Percentiles rank a stretch among this genome's conserved stretches.
Evolutionary conservation across 2,888 invertebrate genomes (phyloP).

Genomic region (Phortica magna): DNA sequence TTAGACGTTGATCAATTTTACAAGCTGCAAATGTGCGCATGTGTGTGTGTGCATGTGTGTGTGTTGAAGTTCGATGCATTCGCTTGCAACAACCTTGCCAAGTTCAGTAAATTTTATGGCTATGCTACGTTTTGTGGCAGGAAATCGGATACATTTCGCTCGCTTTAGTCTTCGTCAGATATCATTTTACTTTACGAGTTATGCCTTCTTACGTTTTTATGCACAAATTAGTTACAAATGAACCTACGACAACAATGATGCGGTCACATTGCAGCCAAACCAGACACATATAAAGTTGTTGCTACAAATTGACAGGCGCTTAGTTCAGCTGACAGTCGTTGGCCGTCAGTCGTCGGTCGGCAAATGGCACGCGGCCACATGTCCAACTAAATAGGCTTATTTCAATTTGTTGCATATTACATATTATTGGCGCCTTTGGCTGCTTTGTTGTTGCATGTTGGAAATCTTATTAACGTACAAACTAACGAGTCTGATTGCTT

Average conservation of each 20-base stretch:
- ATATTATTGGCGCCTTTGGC: constrained; percentile 11
- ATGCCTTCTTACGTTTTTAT: constrained; percentile 55
- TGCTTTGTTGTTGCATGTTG: not conserved
- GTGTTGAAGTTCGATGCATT: not conserved
- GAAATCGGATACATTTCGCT: constrained; percentile 17
- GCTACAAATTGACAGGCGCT: constrained; percentile 43
- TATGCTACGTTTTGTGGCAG: not conserved
- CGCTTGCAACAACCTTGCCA: constrained; percentile 23
- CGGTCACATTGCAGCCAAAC: not conserved
- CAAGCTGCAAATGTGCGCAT: too few relatives aligned
- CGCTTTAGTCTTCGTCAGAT: not conserved
- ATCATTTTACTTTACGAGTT: constrained; percentile 3
- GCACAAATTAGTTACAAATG: constrained; percentile 72
- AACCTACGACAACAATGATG: constrained; percentile 65
- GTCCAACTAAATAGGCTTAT: too few relatives aligned
- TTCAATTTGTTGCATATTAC: not conserved
- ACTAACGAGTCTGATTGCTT: not conserved
- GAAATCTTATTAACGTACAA: not conserved
- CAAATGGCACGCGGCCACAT: too few relatives aligned
- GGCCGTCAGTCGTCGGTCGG: not conserved
- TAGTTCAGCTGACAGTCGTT: constrained; percentile 17
- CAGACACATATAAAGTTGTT: constrained; percentile 5
- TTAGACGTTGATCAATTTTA: constrained; percentile 18
- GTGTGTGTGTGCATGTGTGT: too few relatives aligned
- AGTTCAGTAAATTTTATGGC: constrained; percentile 14